These are phyloP conservation scores for Muraenolepis orangiensis DNA, from an alignment of 2,797 vertebrate genomes.

Conservation along the genomic window DNA sequence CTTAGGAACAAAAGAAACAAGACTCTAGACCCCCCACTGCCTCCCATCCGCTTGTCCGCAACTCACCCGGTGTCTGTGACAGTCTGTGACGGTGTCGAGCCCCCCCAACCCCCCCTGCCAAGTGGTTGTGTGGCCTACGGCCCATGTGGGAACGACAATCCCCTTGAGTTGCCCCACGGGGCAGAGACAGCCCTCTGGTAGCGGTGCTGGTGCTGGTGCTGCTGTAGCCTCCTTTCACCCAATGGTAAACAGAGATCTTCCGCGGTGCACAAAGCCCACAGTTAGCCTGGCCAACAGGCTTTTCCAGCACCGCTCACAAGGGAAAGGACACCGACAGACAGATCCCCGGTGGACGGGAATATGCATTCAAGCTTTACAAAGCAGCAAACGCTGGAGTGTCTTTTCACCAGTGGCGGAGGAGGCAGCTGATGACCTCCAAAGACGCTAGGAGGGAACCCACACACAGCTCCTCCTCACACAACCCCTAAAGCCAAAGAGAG, in stretches of 20 bases:
- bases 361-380: constrained; percentile 47
- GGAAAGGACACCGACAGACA: constrained; percentile 50
- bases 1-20: neutral
- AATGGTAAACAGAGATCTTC: constrained; percentile 51
- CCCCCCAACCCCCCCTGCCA: constrained; percentile 43
- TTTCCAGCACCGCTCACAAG: constrained; percentile 53
- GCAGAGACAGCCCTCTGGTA: neutral
- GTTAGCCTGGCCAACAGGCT: constrained; percentile 36
- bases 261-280: constrained; percentile 47
- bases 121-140: constrained; percentile 52
- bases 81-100: no score
- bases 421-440: neutral
- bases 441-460: constrained; percentile 9
- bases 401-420: constrained; percentile 30
- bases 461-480: constrained; percentile 26
- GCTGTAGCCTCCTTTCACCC: constrained; percentile 30
- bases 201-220: constrained; percentile 50
- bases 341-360: constrained; percentile 48
- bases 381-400: constrained; percentile 33
- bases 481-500: constrained; percentile 40
- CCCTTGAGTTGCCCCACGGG: constrained; percentile 36
- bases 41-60: no score
- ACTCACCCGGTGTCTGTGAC: neutral
- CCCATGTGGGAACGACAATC: constrained; percentile 64
- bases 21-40: neutral